phyloP scores from a whole-genome alignment of 2,113 vertebrate species.

The Lampris incognitus region DNA sequence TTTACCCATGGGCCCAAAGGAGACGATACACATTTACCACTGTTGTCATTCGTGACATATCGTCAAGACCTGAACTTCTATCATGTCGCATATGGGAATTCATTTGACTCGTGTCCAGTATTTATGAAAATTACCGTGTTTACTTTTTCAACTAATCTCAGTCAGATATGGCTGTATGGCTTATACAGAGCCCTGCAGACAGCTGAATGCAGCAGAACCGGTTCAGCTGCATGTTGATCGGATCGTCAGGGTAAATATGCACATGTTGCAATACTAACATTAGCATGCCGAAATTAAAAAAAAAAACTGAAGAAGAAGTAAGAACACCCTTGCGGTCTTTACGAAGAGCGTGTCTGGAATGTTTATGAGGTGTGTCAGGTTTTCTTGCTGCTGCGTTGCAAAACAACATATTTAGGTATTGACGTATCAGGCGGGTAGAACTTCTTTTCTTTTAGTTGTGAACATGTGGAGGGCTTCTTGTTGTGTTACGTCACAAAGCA shows the following conservation, averaged over 20 bases:
- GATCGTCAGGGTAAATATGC: neutral
- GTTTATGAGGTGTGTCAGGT: neutral
- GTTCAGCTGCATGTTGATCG: slow-evolving; percentile 37
- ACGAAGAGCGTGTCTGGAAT: neutral
- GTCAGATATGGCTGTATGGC: no score
- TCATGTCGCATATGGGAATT: neutral
- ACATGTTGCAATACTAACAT: slow-evolving; percentile 48
- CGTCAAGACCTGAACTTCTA: neutral
- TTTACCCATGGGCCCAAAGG: no score
- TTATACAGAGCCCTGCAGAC: neutral
- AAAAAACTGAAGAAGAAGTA: neutral
- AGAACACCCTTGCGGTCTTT: neutral
- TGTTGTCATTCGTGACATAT: no score
- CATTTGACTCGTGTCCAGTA: neutral
- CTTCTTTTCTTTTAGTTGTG: neutral
- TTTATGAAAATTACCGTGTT: neutral
- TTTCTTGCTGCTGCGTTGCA: neutral
- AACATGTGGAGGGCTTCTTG: neutral
- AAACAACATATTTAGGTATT: neutral
- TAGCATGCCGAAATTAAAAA: neutral
- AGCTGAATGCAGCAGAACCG: slow-evolving; percentile 75
- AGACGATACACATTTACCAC: no score
- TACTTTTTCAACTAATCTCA: no score
- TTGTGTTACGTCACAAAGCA: neutral
- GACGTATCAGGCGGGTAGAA: neutral